Evolutionary conservation across 2,888 invertebrate genomes (phyloP).

Genomic region (Meiosimyza decipiens): DNA sequence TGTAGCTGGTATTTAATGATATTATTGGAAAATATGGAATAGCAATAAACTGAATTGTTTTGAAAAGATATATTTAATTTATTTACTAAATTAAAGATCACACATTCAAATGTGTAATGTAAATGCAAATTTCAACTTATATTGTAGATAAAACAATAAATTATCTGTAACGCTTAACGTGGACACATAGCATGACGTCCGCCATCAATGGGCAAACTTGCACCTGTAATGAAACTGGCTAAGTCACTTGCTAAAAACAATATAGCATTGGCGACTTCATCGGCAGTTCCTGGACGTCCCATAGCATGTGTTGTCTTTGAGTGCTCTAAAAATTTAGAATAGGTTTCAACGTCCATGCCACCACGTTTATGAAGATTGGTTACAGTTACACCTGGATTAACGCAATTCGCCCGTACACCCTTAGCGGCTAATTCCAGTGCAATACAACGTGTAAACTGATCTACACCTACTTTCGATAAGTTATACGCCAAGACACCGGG

Average conservation of each 20-base stretch:
- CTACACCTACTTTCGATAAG: slow-evolving; percentile 92
- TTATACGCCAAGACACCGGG: slow-evolving; percentile 90
- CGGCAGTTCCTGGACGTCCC: slow-evolving; percentile 82
- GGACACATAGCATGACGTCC: slow-evolving; percentile 74
- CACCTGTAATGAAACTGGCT: slow-evolving; percentile 78
- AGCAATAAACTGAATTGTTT: too few species aligned
- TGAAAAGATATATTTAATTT: slow-evolving; percentile 3
- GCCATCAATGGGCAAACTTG: slow-evolving; percentile 77
- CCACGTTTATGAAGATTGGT: slow-evolving; percentile 86
- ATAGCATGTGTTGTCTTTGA: slow-evolving; percentile 88
- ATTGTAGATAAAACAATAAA: neutral
- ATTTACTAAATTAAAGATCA: neutral
- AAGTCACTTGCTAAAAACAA: slow-evolving; percentile 87
- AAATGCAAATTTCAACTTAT: slow-evolving; percentile 7
- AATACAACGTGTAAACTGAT: slow-evolving; percentile 91
- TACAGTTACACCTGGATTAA: slow-evolving; percentile 92
- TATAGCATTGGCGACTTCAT: slow-evolving; percentile 89
- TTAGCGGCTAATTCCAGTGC: slow-evolving; percentile 85
- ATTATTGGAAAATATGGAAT: too few species aligned
- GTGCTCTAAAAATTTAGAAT: slow-evolving; percentile 83
- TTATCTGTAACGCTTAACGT: slow-evolving; percentile 65
- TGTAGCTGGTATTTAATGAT: too few species aligned
- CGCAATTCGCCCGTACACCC: slow-evolving; percentile 87
- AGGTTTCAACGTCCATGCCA: slow-evolving; percentile 81
- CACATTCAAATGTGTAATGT: neutral